phyloP scores from a whole-genome alignment of 2,888 invertebrate species.

The Amitus sp. region DNA sequence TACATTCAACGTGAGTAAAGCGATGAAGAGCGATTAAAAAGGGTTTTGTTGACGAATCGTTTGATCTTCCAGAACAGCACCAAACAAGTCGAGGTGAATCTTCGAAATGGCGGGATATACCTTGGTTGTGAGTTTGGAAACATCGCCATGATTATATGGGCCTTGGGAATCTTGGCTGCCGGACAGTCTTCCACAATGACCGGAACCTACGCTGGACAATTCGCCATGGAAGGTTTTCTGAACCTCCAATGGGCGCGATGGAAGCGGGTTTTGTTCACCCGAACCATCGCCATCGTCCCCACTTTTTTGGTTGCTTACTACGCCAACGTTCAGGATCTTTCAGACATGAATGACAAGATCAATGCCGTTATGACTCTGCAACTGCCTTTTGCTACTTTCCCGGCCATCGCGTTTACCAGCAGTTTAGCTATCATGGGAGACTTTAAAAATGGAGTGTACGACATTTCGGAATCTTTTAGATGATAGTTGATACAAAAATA shows the following conservation, averaged over 20 bases:
- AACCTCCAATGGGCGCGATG: conserved; percentile 87
- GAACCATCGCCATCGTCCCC: conserved; percentile 82
- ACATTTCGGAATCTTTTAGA: no score
- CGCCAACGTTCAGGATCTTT: conserved; percentile 75
- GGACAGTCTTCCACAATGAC: conserved; percentile 89
- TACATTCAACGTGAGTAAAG: conserved; percentile 64
- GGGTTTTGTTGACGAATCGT: no score
- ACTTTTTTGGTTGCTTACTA: conserved; percentile 78
- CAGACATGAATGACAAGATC: conserved; percentile 84
- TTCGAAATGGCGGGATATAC: conserved; percentile 80
- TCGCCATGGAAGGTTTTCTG: conserved; percentile 89
- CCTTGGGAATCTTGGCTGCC: conserved; percentile 82
- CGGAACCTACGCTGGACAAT: conserved; percentile 85
- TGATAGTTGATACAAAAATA: conserved; percentile 52
- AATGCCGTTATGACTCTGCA: conserved; percentile 90
- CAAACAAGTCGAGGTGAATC: conserved; percentile 72
- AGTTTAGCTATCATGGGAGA: conserved; percentile 83
- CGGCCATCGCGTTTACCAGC: conserved; percentile 87
- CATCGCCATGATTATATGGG: conserved; percentile 87
- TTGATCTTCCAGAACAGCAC: conserved; percentile 43
- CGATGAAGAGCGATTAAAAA: no score
- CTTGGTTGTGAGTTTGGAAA: conserved; percentile 81
- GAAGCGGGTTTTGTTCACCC: conserved; percentile 86
- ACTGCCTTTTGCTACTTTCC: conserved; percentile 87
- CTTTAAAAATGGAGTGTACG: conserved; percentile 83